These are phyloP conservation scores for Neodontobutis hainanensis DNA, from an alignment of 2,113 vertebrate genomes.

Conservation along the genomic window DNA sequence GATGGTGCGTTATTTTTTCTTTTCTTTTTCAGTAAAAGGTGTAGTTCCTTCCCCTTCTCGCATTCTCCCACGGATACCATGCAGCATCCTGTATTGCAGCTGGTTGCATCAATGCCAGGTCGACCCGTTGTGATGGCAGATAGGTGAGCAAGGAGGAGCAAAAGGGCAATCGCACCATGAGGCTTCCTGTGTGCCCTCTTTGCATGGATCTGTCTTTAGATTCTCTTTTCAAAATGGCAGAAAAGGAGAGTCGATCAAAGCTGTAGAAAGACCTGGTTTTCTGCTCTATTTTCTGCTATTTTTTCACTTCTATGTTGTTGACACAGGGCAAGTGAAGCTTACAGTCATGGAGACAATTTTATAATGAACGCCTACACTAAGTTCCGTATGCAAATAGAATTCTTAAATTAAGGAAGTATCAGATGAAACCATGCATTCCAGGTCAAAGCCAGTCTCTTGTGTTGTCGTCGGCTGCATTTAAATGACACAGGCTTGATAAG, in stretches of 20 bases:
- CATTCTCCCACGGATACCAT: conserved; percentile 37
- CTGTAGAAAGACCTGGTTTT: conserved; percentile 8
- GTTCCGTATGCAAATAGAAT: conserved; percentile 36
- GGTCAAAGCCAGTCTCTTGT: conserved; percentile 49
- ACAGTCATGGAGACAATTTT: conserved; percentile 48
- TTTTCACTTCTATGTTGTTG: conserved; percentile 39
- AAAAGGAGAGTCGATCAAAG: conserved; percentile 26
- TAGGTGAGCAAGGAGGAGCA: conserved; percentile 42
- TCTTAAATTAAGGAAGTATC: conserved; percentile 49
- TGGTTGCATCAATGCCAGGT: conserved; percentile 72
- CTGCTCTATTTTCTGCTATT: conserved; percentile 8
- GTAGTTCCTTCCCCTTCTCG: conserved; percentile 26
- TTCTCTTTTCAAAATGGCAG: conserved; percentile 23
- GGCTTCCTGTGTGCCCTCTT: conserved; percentile 36
- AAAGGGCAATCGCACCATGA: conserved; percentile 21
- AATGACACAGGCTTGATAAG: conserved; percentile 63
- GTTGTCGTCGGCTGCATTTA: conserved; percentile 50
- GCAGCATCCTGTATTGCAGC: conserved; percentile 65
- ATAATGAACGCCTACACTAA: conserved; percentile 38
- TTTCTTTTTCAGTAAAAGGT: conserved; percentile 13
- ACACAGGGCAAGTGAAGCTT: conserved; percentile 20
- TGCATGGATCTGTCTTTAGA: conserved; percentile 30
- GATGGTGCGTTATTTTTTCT: conserved; percentile 37
- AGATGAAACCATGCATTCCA: conserved; percentile 42
- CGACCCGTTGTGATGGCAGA: conserved; percentile 29